phyloP scores from a whole-genome alignment of 1,140 invertebrate genomes.

The Tyrophagus putrescentiae region DNA sequence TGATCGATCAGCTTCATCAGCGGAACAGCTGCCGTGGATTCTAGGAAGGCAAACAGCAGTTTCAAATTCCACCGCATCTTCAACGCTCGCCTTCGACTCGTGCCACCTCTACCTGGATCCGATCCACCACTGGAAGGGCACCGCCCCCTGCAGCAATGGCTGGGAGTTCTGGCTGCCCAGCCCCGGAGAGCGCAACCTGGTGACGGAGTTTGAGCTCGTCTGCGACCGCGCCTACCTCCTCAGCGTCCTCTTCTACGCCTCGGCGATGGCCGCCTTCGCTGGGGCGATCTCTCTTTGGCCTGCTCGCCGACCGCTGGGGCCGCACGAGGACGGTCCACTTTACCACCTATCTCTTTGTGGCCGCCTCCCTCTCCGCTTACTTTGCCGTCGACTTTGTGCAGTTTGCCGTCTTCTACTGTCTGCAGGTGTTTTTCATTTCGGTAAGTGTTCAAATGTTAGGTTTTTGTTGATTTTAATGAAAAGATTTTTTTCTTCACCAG shows the following conservation, averaged over 20 bases:
- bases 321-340: conserved; percentile 37
- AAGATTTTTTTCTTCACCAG: conserved; percentile 23
- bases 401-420: conserved; percentile 37
- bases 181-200: conserved; percentile 31
- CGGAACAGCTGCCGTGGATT: not conserved
- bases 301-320: conserved; percentile 40
- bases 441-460: conserved; percentile 28
- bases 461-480: not conserved
- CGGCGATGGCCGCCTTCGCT: conserved; percentile 39
- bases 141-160: conserved; percentile 29
- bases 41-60: not conserved
- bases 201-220: conserved; percentile 38
- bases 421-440: conserved; percentile 39
- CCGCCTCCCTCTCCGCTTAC: conserved; percentile 38
- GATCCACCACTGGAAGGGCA: conserved; percentile 26
- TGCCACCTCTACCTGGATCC: conserved; percentile 31
- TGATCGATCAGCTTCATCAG: too few species aligned
- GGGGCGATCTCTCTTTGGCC: conserved; percentile 41
- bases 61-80: not conserved
- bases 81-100: not conserved
- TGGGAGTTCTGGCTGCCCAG: conserved; percentile 30
- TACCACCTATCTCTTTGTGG: conserved; percentile 20
- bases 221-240: conserved; percentile 38
- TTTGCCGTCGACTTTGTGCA: conserved; percentile 35
- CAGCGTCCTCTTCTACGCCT: conserved; percentile 36